These are phyloP conservation scores for Drosophila parvula DNA, from an alignment of 1,140 invertebrate species.

Conservation along the genomic window DNA sequence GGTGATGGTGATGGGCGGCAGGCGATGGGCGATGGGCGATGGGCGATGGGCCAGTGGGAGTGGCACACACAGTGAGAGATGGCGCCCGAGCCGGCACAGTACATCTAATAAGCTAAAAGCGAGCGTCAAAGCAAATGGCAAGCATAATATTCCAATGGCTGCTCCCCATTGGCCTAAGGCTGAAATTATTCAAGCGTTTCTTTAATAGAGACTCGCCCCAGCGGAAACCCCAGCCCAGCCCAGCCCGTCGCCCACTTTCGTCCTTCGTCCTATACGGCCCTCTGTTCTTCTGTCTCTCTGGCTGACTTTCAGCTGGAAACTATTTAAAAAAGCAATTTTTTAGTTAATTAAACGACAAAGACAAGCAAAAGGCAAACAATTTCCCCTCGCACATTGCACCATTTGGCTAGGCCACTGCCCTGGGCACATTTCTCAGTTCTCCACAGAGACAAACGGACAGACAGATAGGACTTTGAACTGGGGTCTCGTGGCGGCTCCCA, in stretches of 20 bases:
- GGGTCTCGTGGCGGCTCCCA: not conserved
- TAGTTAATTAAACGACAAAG: conserved; percentile 84
- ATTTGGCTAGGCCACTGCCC: conserved; percentile 36
- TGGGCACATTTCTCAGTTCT: conserved; percentile 11
- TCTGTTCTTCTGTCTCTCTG: conserved; percentile 3
- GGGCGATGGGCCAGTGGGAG: not conserved
- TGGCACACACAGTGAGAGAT: conserved; percentile 4
- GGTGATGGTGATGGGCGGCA: not conserved
- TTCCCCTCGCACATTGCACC: conserved; percentile 51
- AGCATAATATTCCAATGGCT: conserved; percentile 64
- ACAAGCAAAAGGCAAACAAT: conserved; percentile 61
- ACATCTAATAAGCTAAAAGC: conserved; percentile 65
- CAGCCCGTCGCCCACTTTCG: not conserved
- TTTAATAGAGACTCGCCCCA: conserved; percentile 55
- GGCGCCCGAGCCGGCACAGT: conserved; percentile 24
- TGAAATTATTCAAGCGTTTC: conserved; percentile 67
- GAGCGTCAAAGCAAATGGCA: conserved; percentile 61
- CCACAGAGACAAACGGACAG: conserved; percentile 1
- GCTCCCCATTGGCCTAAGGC: conserved; percentile 64
- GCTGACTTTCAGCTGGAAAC: conserved; percentile 54
- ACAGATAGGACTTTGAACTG: not conserved
- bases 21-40: conserved; percentile 7
- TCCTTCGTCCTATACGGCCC: conserved; percentile 1
- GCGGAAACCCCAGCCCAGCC: conserved; percentile 11
- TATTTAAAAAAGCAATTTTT: conserved; percentile 80